Base-by-base conservation (phyloP, 2,888 invertebrate genomes). In the Oscheius sp. region DNA sequence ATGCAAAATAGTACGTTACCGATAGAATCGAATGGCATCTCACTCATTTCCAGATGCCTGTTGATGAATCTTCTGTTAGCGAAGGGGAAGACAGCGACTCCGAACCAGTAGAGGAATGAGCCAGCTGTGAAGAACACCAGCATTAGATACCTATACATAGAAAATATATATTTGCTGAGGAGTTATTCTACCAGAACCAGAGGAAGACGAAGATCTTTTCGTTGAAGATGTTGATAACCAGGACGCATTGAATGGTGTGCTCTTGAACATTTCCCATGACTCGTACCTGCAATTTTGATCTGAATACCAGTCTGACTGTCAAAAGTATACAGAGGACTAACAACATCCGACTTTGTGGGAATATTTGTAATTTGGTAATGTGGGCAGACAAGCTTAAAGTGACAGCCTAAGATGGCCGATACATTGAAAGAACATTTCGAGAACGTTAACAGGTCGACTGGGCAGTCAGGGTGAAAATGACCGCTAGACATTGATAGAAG, bases 151-250 rank as follows among this genome's bases (percentile, higher is more conserved):
- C 84, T 59, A 32, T 42, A 50, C 5, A 3, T 37, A 7, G 0
- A 51, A 2, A 60, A 10, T 21, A 48, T 62, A 47, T n/a, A 29
- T n/a, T 60, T 5, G 13, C 21, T 21, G 21, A 21, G 21, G 21
- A 21, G 21, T 21, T 21, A 21, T 21, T 21, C 21, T 21, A 85
- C 89, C 89, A 89, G 76, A 89, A 88, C 89, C 89, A 89, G 1
- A 88, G 80, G 53, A 88, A 75, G 21, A 89, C 83, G 76, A 89
- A 89, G 48, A 88, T 89, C 76, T 86, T 88, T 74, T 88, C 89
- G 70, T 87, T 89, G 83, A 88, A 88, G 62, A 88, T 86, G 79
- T 88, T 88, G 76, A 88, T 88, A 32, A 88, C 88, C 11, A 88
- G 81, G 2, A 88, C 89, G 66, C 89, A 89, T 73, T 89, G 88